A percentile compares a stretch with the other conserved stretches of the same genome.
Evolutionary conservation across 2,113 vertebrate genomes (phyloP).

Genomic region (Lycocorax pyrrhopterus): DNA sequence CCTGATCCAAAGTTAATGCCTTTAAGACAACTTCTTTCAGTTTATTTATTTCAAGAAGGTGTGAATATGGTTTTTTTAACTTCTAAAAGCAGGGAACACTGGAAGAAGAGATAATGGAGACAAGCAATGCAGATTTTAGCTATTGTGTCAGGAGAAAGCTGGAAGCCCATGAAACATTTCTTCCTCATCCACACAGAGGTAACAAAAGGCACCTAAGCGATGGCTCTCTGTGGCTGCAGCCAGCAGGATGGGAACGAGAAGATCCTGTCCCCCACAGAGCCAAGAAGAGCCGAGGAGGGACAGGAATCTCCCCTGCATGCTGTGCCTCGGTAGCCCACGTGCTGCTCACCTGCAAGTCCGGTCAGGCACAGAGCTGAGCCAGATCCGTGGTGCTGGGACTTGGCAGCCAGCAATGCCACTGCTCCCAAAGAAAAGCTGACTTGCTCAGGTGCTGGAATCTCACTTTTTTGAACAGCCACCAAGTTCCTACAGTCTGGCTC

Average conservation of each 20-base stretch:
- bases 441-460: background rate
- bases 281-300: fast-evolving
- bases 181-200: background rate
- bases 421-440: background rate
- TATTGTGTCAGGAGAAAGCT: background rate
- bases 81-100: background rate
- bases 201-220: fast-evolving
- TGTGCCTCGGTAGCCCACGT: fast-evolving
- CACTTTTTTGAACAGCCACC: background rate
- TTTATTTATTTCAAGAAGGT: background rate
- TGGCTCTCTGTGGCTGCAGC: background rate
- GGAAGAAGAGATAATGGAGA: background rate
- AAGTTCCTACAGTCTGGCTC: background rate
- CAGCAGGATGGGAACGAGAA: background rate
- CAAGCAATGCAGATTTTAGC: background rate
- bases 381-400: background rate
- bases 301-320: background rate
- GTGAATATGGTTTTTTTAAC: background rate
- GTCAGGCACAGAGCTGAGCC: background rate
- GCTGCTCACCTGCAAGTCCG: background rate
- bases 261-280: background rate
- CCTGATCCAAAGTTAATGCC: background rate
- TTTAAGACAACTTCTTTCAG: background rate
- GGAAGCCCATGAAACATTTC: background rate
- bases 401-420: background rate